Evolutionary conservation across 2,113 vertebrate genomes (phyloP).

Genomic region (Copsychus sechellarum): DNA sequence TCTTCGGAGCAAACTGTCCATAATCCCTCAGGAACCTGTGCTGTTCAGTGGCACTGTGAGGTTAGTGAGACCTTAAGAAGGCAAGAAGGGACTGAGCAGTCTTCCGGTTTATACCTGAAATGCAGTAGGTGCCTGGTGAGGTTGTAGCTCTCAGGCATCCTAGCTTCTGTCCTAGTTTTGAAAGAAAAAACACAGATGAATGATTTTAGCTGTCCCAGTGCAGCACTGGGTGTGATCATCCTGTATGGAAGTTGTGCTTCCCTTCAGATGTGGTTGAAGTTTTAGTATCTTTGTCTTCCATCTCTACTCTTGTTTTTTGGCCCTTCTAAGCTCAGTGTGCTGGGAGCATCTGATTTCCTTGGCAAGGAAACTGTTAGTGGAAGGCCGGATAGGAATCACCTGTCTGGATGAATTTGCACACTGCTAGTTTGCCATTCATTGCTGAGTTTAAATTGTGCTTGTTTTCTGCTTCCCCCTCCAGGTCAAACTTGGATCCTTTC

Average conservation of each 20-base stretch:
- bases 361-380: not conserved
- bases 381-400: not conserved
- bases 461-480: conserved; percentile 44
- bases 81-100: not conserved
- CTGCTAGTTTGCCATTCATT: not conserved
- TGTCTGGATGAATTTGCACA: not conserved
- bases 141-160: not conserved
- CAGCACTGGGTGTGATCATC: not conserved
- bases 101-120: not conserved
- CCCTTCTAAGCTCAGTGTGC: not conserved
- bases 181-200: not conserved
- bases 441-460: not conserved
- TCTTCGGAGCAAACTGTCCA: conserved; percentile 91
- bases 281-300: not conserved
- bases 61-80: conserved; percentile 61
- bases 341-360: not conserved
- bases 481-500: conserved; percentile 91
- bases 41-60: conserved; percentile 91
- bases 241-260: not conserved
- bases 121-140: not conserved
- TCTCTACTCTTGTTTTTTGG: not conserved
- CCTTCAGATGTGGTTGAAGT: not conserved
- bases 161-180: not conserved
- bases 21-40: conserved; percentile 93
- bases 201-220: not conserved